Base-by-base conservation (phyloP, 2,113 vertebrate genomes). In the Sylvietta virens region DNA sequence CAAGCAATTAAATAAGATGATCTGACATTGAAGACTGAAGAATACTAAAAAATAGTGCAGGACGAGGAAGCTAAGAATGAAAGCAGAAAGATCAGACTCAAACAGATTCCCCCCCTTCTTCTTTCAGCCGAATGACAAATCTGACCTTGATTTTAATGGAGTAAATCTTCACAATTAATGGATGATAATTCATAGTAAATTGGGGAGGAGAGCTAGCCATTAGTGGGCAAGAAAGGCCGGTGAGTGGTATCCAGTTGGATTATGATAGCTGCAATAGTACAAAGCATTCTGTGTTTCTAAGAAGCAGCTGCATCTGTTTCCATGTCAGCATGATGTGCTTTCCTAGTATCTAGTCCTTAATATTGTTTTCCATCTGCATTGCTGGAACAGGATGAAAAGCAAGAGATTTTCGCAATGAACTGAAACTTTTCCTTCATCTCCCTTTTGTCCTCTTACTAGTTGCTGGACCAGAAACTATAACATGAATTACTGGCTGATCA, bases 391-490 rank as follows among this genome's bases (percentile, higher is more conserved):
- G 88, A 83, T 40, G 81, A 91, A 87, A 87, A 82, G 40, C 6
- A 0, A n/a, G 39, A 82, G 22, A 64, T 57, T 70, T 81, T 62
- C 47, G 67, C 69, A n/a, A 83, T 14, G 20, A 37, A 65, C 66
- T 90, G 73, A 94, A 89, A 66, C 35, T 72, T 91, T 62, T 76
- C 57, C 16, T 80, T 84, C 35, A 19, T 85, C 30, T 81, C 18
- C 28, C 84, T 91, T 80, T 86, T 90, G 42, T 78, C 28, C 9
- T 91, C 61, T 77, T 40, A 87, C 47, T 86, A 99, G 98, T 54
- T 99, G 98, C 96, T 99, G 98, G 98, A 98, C 97, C 73, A 98
- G 98, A 90, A 99, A 99, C 94, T 98, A 98, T 35, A 98, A 99
- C 92, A 98, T 98, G 98, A 98, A 98, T 40, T 98, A 98, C 90